Evolutionary conservation across 1,140 invertebrate species (phyloP).

Genomic region (Drosophila ambigua): DNA sequence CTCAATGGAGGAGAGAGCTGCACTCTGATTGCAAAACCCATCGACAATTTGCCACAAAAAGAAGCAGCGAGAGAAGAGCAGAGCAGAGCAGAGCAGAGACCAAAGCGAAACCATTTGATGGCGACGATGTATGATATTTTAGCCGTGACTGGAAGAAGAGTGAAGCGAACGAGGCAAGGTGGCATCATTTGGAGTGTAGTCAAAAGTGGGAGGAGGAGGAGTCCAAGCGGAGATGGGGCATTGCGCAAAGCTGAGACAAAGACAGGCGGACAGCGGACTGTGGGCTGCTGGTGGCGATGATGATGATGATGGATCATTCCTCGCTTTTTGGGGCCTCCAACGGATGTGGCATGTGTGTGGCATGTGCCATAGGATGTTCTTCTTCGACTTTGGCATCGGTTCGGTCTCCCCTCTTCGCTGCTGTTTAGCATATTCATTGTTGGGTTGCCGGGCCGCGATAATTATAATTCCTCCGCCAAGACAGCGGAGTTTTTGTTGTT

Average conservation of each 20-base stretch:
- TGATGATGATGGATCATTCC: conserved; percentile 36
- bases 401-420: conserved; percentile 6
- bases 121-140: conserved; percentile 68
- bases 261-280: background rate
- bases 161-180: too few species aligned
- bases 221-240: conserved; percentile 6
- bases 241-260: conserved; percentile 59
- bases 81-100: background rate
- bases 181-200: background rate
- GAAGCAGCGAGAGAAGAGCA: conserved; percentile 14
- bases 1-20: conserved; percentile 43
- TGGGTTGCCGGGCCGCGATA: conserved; percentile 62
- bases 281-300: conserved; percentile 17
- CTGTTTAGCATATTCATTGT: conserved; percentile 70
- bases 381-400: conserved; percentile 3
- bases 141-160: conserved; percentile 13
- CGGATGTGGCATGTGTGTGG: conserved; percentile 56
- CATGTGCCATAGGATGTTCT: conserved; percentile 59
- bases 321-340: conserved; percentile 14
- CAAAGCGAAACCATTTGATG: conserved; percentile 50
- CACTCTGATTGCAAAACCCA: conserved; percentile 66
- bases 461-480: conserved; percentile 53
- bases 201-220: conserved; percentile 7
- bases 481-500: background rate
- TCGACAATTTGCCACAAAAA: conserved; percentile 69